Base-by-base conservation (phyloP, 2,888 invertebrate species). In the Agonopterix alstromeriana region DNA sequence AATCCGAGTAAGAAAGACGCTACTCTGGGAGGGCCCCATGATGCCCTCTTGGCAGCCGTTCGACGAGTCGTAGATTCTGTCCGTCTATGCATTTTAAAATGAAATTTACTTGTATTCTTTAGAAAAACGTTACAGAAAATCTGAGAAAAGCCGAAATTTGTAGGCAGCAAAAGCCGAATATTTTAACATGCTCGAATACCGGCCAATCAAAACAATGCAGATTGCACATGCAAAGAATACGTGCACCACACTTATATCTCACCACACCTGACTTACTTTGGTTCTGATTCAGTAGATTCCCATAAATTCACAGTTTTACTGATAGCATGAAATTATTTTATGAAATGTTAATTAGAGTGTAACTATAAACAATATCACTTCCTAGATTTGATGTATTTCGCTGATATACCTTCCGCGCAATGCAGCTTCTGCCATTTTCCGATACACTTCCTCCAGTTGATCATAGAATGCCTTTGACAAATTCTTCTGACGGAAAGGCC, bases 401-500 rank as follows among this genome's bases (percentile, higher is more conserved):
- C 38, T n/a, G 3, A 38, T n/a, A 38, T 75, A 92, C 92, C 91
- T 90, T 76, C 89, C 89, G 63, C 81, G 82, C 43, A 87, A 60
- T 47, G 90, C 86, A 48, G 90, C 91, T 65, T 91, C 90, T 9
- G 89, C 80, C 62, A 94, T 86, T 67, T 90, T 91, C 46, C 87
- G 77, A 50, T 91, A 77, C 3, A 94, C 91, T 63, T 91, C 86
- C 35, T 82, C 77, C 12, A 92, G 77, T 58, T 91, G 89, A 9
- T 82, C 71, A 35, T 78, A 73, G 67, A 93, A 94, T 0, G 85
- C 84, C 10, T 84, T 73, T 0, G 90, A 89, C 10, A 94, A 78
- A 63, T 91, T 90, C 60, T 92, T 90, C 65, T 94, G 92, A 2
- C 94, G 90, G 48, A 94, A 78, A 0, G 92, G 91, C 60, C 91